Evolutionary conservation across 2,113 vertebrate species (phyloP).

Genomic region (Sisor rabdophorus): DNA sequence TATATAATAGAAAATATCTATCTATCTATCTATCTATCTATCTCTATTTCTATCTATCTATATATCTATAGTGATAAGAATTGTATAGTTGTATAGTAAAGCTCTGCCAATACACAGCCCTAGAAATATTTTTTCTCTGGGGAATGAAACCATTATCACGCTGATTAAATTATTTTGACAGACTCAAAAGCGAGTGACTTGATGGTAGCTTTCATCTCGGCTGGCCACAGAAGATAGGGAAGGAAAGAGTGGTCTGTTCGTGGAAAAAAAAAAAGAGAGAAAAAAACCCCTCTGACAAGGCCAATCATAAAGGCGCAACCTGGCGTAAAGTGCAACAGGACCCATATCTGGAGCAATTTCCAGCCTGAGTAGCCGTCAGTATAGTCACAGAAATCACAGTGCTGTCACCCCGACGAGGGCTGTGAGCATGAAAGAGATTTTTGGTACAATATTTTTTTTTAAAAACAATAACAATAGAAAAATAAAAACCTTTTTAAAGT

Average conservation of each 20-base stretch:
- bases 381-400: slow-evolving; percentile 5
- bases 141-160: too few species aligned
- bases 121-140: too few species aligned
- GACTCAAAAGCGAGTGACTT: not conserved
- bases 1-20: too few species aligned
- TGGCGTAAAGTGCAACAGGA: slow-evolving; percentile 5
- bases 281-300: not conserved
- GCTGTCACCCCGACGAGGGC: not conserved
- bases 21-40: too few species aligned
- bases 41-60: too few species aligned
- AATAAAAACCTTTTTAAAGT: not conserved
- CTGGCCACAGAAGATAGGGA: slow-evolving; percentile 8
- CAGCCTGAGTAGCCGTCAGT: slow-evolving; percentile 10
- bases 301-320: not conserved
- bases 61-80: too few species aligned
- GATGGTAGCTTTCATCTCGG: slow-evolving; percentile 13
- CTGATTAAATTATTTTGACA: not conserved
- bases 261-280: not conserved
- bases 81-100: too few species aligned
- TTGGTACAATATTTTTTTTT: slow-evolving; percentile 8
- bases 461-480: not conserved
- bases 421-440: slow-evolving; percentile 11
- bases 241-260: not conserved
- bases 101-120: too few species aligned
- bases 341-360: slow-evolving; percentile 3